These are phyloP conservation scores for Diphyllodes magnificus DNA, from an alignment of 2,113 vertebrate species.

Conservation along the genomic window DNA sequence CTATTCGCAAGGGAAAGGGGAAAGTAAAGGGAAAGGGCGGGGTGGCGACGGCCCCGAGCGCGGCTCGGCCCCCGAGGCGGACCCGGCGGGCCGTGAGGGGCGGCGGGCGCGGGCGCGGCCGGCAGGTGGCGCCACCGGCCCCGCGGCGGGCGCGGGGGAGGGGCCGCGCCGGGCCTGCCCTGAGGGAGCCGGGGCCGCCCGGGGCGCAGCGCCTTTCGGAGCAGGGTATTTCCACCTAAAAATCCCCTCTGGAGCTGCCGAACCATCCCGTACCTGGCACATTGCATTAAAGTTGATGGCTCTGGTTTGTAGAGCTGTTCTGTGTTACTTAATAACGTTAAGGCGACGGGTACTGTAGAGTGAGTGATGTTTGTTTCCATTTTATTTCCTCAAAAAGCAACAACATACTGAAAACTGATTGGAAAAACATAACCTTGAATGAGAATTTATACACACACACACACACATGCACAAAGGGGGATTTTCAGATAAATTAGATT, in stretches of 20 bases:
- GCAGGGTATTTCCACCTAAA: fast-evolving
- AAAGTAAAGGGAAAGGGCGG: fast-evolving
- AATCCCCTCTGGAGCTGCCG: neutral
- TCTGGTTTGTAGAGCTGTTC: neutral
- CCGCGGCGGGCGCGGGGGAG: neutral
- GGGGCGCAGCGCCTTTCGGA: fast-evolving
- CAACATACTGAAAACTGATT: neutral
- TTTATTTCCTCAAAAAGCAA: neutral
- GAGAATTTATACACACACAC: neutral
- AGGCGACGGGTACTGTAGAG: neutral
- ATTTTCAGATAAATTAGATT: neutral
- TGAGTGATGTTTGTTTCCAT: neutral
- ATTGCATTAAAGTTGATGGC: neutral
- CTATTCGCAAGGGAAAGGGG: fast-evolving
- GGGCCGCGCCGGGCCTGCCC: neutral
- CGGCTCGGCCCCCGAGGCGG: neutral
- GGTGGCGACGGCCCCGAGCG: fast-evolving
- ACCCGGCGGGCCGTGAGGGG: neutral
- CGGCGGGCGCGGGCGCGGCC: neutral
- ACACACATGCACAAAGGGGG: neutral
- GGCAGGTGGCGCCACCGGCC: neutral
- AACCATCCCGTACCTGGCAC: neutral
- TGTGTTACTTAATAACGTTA: neutral
- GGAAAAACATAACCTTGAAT: neutral
- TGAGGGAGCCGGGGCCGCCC: neutral